Percentiles rank a stretch among this genome's conserved stretches.
phyloP scores from a whole-genome alignment of 2,888 invertebrate genomes.

The Drosophila prolongata region DNA sequence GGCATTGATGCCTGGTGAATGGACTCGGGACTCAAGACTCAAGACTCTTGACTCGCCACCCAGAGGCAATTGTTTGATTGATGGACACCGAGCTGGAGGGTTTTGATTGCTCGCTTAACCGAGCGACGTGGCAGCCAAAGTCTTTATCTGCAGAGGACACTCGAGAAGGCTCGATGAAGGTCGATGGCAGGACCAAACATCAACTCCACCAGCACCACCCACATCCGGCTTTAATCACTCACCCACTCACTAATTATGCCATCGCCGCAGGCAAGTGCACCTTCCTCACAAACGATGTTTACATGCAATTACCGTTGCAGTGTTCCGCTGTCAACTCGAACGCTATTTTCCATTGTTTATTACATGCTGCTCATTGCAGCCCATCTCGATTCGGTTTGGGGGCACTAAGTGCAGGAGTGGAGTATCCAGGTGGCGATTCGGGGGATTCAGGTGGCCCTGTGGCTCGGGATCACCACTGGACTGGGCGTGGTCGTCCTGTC shows the following conservation, averaged over 20 bases:
- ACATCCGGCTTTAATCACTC: conserved; percentile 16
- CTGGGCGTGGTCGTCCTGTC: conserved; percentile 6
- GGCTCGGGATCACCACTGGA: not conserved
- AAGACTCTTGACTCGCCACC: conserved; percentile 51
- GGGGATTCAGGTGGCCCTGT: not conserved
- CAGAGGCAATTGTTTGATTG: conserved; percentile 67
- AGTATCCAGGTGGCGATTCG: not conserved
- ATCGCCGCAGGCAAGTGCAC: conserved; percentile 8
- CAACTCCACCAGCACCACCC: too few relatives aligned
- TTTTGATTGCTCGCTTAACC: conserved; percentile 10
- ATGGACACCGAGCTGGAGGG: conserved; percentile 42
- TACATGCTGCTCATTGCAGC: conserved; percentile 37
- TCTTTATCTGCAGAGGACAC: conserved; percentile 25
- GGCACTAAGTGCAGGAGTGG: not conserved
- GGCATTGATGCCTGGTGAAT: conserved; percentile 48
- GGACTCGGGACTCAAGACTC: conserved; percentile 40
- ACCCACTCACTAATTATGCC: conserved; percentile 42
- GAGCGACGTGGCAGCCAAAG: conserved; percentile 16
- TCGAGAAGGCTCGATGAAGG: not conserved
- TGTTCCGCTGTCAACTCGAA: conserved; percentile 70
- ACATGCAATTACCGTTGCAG: conserved; percentile 75
- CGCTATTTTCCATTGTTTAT: conserved; percentile 69
- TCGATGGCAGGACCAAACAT: not conserved
- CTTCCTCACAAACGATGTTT: conserved; percentile 63
- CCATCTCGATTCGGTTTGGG: not conserved